Evolutionary conservation across 2,797 vertebrate genomes (phyloP), one percentile per base, ranked within the genome.

Genomic region (Poecile montanus): DNA sequence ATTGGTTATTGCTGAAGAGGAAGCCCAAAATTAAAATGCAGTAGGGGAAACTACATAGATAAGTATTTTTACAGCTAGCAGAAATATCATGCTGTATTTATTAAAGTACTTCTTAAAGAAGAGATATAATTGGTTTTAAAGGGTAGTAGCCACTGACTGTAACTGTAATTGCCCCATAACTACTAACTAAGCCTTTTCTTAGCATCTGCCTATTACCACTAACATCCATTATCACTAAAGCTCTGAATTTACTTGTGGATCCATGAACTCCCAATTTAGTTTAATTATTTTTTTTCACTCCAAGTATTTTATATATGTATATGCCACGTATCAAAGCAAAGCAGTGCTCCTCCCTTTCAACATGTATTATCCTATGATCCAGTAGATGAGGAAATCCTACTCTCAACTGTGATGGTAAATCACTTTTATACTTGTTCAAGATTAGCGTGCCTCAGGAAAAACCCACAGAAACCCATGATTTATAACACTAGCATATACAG

Each of bases 1-100:
- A 95, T 61, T 53, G 25, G 84, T 93, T 95, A 96, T 87, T 94
- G 60, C 58, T 25, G 32, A 77, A 94, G 26, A 92, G 56, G 56
- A 93, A 92, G 72, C 13, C 66, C 44, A 73, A 72, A 82, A 63
- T 40, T 82, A 89, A 78, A 88, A 91, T 34, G 88, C 54, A 80
- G 18, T 38, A 73, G 51, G 86, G 86, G 63, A 73, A 94, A 79
- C 66, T 85, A 93, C 7, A 68, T 0, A 85, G 9, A 0, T 32
- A 77, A 40, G 8, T 58, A 86, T 19, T 85, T 92, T 81, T 66
- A 91, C n/a, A 91, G 38, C 32, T 95, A 85, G 40, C 11, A 62
- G n/a, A 88, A 58, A 32, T 58, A 90, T 30, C 18, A 83, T 21
- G 66, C 16, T 20, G 4, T n/a, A 74, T 66, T 68, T 38, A 82